Evolutionary conservation across 2,797 vertebrate species (phyloP).

Genomic region (Dryobates pubescens): DNA sequence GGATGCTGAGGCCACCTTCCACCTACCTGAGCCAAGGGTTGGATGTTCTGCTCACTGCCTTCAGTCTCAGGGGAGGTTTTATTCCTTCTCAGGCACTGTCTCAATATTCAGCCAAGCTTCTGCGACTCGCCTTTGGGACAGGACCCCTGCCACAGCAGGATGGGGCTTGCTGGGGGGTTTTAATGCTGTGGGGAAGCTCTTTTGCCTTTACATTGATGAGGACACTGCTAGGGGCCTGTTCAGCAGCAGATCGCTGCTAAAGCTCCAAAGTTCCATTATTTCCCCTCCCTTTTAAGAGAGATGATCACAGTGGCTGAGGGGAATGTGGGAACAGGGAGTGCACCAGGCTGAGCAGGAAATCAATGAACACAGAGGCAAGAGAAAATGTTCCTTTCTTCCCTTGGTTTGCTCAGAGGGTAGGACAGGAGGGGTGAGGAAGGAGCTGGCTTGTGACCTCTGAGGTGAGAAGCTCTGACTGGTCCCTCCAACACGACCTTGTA

Average conservation of each 20-base stretch:
- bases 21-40: neutral
- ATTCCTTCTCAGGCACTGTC: neutral
- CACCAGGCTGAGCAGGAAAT: neutral
- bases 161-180: neutral
- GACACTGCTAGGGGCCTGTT: neutral
- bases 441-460: neutral
- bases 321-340: neutral
- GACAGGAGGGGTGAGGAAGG: neutral
- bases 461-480: neutral
- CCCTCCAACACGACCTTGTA: neutral
- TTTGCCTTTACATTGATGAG: neutral
- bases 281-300: neutral
- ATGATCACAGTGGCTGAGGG: neutral
- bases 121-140: neutral
- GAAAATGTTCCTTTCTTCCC: neutral
- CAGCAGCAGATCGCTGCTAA: neutral
- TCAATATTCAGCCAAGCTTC: neutral
- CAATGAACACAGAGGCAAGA: neutral
- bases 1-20: neutral
- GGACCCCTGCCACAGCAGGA: neutral
- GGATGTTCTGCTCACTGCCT: neutral
- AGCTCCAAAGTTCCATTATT: neutral
- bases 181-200: neutral
- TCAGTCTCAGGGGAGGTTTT: neutral
- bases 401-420: neutral